Evolutionary conservation across 2,888 invertebrate genomes (phyloP), one percentile per base, ranked within the genome.

Genomic region (Acleris laterana): DNA sequence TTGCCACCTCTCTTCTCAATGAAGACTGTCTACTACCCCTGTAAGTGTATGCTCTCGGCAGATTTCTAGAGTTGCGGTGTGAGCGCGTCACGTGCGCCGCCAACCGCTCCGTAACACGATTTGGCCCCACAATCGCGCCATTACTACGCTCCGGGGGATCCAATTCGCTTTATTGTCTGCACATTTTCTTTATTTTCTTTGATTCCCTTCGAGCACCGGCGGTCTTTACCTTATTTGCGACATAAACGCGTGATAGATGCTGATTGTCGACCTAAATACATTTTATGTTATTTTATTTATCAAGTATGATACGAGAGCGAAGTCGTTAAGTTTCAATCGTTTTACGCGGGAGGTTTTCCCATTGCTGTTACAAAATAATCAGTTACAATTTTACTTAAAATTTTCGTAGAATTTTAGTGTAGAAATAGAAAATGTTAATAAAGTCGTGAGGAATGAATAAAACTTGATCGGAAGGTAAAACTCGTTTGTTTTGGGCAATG

Each of bases 41-140:
- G 38, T 38, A 9, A 16, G n/a, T 9, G 44, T 13, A 53, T 28
- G 51, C 17, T 42, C 17, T 6, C 17, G 19, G 13, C 32, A 42
- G 57, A 22, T 58, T 20, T 58, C 58, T 38, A 11, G 48, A 53
- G 63, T 58, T 20, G 44, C 62, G 20, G 53, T 13, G 25, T 42
- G 17, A 46, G 52, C 20, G 48, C 44, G 19, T 13, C 52, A 20
- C 64, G 44, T 22, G 62, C 56, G 57, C 56, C 69, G 51, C 68
- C 76, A 76, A 79, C 82, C 79, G 80, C 74, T 70, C 67, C 68
- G 74, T 82, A 82, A 85, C 81, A 74, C 80, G 82, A 79, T 88
- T 86, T 77, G 74, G 75, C 68, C 75, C 77, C 77, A 83, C 82
- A 87, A 85, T 84, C 77, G 80, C 72, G 76, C 73, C 78, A 81